Evolutionary conservation across 2,797 vertebrate genomes (phyloP).

Genomic region (Benthosema pterotum): DNA sequence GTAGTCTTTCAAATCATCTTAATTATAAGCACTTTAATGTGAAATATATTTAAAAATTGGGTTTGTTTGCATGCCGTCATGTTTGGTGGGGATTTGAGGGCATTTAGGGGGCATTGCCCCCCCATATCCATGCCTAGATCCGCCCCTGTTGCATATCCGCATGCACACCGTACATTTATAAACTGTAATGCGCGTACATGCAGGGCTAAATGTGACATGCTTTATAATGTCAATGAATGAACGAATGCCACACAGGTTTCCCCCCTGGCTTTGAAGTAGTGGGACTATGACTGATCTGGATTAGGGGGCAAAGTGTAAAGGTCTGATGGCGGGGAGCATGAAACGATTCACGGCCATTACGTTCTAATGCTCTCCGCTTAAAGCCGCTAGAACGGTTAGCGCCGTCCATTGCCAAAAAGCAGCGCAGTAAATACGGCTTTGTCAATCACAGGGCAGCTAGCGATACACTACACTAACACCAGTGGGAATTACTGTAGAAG

Average conservation of each 20-base stretch:
- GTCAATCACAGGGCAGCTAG: constrained; percentile 70
- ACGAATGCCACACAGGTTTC: constrained; percentile 54
- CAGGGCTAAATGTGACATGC: constrained; percentile 41
- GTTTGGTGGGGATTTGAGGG: no score
- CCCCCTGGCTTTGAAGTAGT: constrained; percentile 75
- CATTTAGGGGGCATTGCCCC: no score
- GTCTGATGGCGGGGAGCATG: constrained; percentile 81
- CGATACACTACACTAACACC: constrained; percentile 55
- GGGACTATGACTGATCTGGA: constrained; percentile 73
- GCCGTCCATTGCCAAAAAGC: constrained; percentile 52
- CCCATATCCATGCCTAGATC: no score
- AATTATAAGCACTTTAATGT: no score
- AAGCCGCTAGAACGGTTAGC: constrained; percentile 78
- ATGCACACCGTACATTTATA: not conserved
- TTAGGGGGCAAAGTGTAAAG: constrained; percentile 84
- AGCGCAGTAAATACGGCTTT: constrained; percentile 77
- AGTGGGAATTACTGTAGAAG: constrained; percentile 60
- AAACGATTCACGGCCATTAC: constrained; percentile 79
- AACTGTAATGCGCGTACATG: constrained; percentile 13
- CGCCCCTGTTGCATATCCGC: no score
- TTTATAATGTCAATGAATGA: constrained; percentile 61
- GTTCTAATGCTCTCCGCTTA: constrained; percentile 80
- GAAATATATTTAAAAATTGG: no score
- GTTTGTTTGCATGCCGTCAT: no score
- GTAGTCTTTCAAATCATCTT: no score